Evolutionary conservation across 2,888 invertebrate genomes (phyloP), one percentile per base, ranked within the genome.

Genomic region (Dynastes grantii): DNA sequence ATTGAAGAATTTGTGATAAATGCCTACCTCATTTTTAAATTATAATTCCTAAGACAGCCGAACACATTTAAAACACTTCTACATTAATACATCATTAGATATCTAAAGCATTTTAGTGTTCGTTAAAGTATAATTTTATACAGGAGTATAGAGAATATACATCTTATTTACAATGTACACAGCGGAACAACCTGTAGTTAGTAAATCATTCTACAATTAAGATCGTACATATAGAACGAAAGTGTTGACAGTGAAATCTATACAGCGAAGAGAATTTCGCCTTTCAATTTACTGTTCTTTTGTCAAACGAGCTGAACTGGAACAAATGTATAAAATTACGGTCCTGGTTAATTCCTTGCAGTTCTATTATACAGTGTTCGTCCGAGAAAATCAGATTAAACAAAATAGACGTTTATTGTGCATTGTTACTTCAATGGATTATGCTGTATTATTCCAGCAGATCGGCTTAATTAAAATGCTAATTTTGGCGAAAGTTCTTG

Each of bases 131-230:
- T 45, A 45, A 11, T 45, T 58, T 61, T 61, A 73, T 73, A 73
- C 61, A 61, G 40, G 22, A 61, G 49, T 75, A 13, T 45, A 63
- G 73, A 61, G 73, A 75, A 75, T 75, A 61, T 61, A 75, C 58
- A 45, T 75, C 45, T 75, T 75, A 75, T 75, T 61, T 75, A 75
- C 73, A 75, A 61, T 75, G 61, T 75, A 75, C 61, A 75, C n/a
- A 16, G 13, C 29, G 8, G n/a, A 27, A 13, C 4, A 16, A 27
- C 22, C 27, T 63, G 13, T 51, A 55, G 9, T 61, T 27, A 73
- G 37, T 58, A 58, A 40, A 11, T 58, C 27, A 16, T 40, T 73
- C 40, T 73, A 73, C 58, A 58, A 58, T 58, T 73, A 40, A 73
- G 27, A 58, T 58, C 22, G 13, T 32, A 58, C 40, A 40, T 51